Evolutionary conservation across 2,888 invertebrate genomes (phyloP).

Genomic region (Tanytarsus gracilentus): DNA sequence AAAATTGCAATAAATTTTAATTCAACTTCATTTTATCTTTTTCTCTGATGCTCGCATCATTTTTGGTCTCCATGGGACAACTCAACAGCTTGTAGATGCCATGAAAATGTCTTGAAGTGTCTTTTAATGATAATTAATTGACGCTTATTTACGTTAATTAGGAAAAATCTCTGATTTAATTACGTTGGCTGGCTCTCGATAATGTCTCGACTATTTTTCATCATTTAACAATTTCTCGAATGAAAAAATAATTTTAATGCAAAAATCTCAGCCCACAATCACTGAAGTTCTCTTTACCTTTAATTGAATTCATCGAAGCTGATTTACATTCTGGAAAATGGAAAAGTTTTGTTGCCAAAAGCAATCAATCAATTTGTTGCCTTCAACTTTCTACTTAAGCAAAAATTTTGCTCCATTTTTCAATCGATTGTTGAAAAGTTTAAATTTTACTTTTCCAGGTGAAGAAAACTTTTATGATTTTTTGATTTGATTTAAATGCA

Average conservation of each 20-base stretch:
- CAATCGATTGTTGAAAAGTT: too few relatives aligned
- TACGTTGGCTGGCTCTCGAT: background rate
- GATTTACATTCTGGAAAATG: background rate
- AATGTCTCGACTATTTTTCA: background rate
- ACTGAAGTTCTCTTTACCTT: conserved; percentile 1
- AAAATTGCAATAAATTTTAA: too few relatives aligned
- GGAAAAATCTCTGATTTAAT: background rate
- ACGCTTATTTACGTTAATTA: conserved; percentile 10
- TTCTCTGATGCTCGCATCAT: background rate
- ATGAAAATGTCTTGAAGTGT: background rate
- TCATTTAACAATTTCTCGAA: background rate
- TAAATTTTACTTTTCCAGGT: too few relatives aligned
- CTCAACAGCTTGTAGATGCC: too few relatives aligned
- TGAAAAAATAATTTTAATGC: too few relatives aligned
- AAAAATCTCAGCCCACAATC: too few relatives aligned
- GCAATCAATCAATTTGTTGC: conserved; percentile 10
- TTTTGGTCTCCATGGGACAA: background rate
- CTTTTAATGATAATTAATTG: conserved; percentile 13
- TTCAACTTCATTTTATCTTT: too few relatives aligned
- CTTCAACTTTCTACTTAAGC: background rate
- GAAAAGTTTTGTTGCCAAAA: conserved; percentile 4
- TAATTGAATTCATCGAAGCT: background rate
- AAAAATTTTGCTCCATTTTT: background rate
- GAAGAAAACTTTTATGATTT: too few relatives aligned
- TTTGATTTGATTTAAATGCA: background rate